Evolutionary conservation across 1,140 invertebrate species (phyloP).

Genomic region (Drosophila kepulauana): DNA sequence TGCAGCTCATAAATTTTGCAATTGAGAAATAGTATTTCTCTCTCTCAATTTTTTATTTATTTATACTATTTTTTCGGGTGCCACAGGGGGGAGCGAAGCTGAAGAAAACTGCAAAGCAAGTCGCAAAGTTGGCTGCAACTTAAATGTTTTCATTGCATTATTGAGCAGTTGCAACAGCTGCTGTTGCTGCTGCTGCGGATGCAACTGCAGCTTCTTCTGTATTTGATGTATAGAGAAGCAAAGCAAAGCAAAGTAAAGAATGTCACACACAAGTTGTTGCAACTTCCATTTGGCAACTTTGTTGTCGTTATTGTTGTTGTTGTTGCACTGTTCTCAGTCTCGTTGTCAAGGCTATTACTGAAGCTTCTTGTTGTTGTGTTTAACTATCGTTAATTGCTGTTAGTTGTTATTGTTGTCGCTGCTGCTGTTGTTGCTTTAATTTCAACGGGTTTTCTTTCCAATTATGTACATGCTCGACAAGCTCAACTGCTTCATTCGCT

Average conservation of each 20-base stretch:
- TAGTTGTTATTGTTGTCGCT: conserved; percentile 16
- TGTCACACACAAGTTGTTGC: conserved; percentile 67
- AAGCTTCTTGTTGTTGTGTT: conserved; percentile 42
- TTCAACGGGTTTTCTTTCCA: conserved; percentile 66
- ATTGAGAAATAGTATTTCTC: conserved; percentile 48
- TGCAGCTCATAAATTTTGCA: conserved; percentile 76
- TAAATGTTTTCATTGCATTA: conserved; percentile 80
- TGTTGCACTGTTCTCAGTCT: conserved; percentile 13
- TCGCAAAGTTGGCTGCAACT: conserved; percentile 53
- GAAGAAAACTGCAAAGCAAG: conserved; percentile 30
- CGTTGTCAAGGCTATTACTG: conserved; percentile 70
- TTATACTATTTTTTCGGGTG: neutral
- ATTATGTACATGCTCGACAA: conserved; percentile 51
- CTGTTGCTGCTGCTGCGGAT: conserved; percentile 41
- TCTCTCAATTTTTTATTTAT: conserved; percentile 12
- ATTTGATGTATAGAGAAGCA: neutral
- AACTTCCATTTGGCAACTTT: conserved; percentile 53
- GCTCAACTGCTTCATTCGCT: conserved; percentile 71
- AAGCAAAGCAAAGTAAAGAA: conserved; percentile 55
- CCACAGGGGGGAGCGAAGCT: no score
- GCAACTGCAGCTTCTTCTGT: conserved; percentile 37
- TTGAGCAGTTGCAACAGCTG: conserved; percentile 61
- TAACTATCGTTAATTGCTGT: conserved; percentile 65
- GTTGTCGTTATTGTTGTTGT: neutral
- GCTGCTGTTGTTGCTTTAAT: conserved; percentile 40